Evolutionary conservation across 1,140 invertebrate species (phyloP), one percentile per base, ranked within the genome.

Genomic region (Heliconius himera): DNA sequence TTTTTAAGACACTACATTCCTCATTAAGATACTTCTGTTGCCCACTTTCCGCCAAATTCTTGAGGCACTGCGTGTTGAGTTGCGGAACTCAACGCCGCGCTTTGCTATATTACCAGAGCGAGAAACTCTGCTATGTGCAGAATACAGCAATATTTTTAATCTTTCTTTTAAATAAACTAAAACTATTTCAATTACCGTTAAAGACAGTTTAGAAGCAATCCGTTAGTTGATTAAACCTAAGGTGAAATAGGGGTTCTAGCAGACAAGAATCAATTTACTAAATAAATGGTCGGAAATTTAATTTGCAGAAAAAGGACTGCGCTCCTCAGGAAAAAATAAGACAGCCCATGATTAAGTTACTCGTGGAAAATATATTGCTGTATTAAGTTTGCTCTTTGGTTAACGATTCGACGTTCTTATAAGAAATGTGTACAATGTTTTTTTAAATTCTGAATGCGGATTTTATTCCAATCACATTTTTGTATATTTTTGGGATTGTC

Each of bases 201-300:
- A 56, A 38, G 54, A 79, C 46, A 46, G 56, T 78, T 78, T 70
- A 74, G 51, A 41, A 22, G 41, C 73, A 79, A 70, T 75, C 73
- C 41, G 33, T 54, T 70, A 79, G 60, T 79, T 75, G 60, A 79
- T 79, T 79, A 75, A 76, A 49, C 49, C 38, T 51, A 66, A 74
- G 78, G 78, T 75, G 66, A 41, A 41, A 51, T 51, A 74, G 56
- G 66, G 41, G 71, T 79, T 75, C 73, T 29, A 22, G 79, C 56
- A 38, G 51, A 56, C 71, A 33, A 66, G 74, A 80, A 26, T 80
- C 74, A 70, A 80, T 80, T 80, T 71, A 72, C 71, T 73, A 46
- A 77, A 77, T 77, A 74, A 77, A 80, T 80, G 71, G 75, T 73
- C 70, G 74, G 74, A 77, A 73, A 77, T 77, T 74, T 80, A 76